phyloP scores from a whole-genome alignment of 2,113 vertebrate species.

The Abramis brama region DNA sequence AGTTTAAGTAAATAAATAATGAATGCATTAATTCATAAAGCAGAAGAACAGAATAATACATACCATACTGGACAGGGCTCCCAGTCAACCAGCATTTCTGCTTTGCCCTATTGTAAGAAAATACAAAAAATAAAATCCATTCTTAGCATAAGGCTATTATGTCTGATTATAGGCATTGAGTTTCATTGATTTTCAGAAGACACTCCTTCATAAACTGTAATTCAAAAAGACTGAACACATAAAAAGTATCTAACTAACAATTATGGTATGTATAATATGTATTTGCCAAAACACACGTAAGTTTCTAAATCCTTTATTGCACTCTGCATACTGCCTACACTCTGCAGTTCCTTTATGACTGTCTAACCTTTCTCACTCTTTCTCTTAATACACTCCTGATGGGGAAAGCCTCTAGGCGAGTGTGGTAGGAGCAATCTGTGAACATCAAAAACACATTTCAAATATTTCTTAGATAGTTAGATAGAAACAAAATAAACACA shows the following conservation, averaged over 20 bases:
- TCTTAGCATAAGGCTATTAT: background rate
- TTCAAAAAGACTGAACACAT: background rate
- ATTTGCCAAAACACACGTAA: background rate
- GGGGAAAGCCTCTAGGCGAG: background rate
- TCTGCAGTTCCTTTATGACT: background rate
- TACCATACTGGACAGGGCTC: background rate
- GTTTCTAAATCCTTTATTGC: background rate
- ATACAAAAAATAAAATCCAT: background rate
- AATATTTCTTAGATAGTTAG: background rate
- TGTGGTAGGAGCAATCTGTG: conserved; percentile 9
- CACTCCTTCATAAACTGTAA: background rate
- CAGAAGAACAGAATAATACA: background rate
- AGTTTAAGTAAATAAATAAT: background rate
- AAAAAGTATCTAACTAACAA: background rate
- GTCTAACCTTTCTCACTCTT: conserved; percentile 7
- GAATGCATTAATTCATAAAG: background rate
- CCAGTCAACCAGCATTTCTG: background rate
- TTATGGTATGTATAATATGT: background rate
- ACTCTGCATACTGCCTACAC: background rate
- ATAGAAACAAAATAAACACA: background rate
- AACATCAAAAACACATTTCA: background rate
- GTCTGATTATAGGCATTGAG: background rate
- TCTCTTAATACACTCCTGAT: background rate
- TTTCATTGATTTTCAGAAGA: background rate
- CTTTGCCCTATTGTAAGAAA: background rate